Evolutionary conservation across 2,113 vertebrate genomes (phyloP), one percentile per base, ranked within the genome.

Genomic region (crab-eating macaque (Macaca fascicularis)): DNA sequence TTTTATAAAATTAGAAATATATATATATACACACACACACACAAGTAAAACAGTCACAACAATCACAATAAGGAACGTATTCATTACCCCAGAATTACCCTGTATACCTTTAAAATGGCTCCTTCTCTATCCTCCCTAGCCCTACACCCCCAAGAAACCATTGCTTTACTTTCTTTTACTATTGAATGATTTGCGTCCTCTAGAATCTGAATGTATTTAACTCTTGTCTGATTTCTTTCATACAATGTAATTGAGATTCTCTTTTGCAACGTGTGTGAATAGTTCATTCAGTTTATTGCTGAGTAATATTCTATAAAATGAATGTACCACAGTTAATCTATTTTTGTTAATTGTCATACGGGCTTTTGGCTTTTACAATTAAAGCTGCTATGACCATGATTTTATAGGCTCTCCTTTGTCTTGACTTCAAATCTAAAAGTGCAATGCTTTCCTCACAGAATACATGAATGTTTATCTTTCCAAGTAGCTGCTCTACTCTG

Each of bases 11-110:
- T 80, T 70, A 38, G 55, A 81, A 76, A 81, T 50, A 48, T 2
- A 0, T 16, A 7, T 43, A 55, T 2, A 0, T 7, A 43, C 6
- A 43, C 43, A 43, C 43, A 45, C 1, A 7, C 38, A 17, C 17
- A 27, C 12, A 30, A 17, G 16, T 9, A 27, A 80, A 72, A 13
- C 38, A n/a, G 3, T n/a, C 17, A 40, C 11, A 6, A 3, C 14
- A 14, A 13, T 59, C 87, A 72, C 5, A 38, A 14, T 13, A 19
- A 43, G 4, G 5, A n/a, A 8, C 88, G 17, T 8, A 6, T 19
- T 8, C 5, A 3, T 61, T 32, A 14, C 8, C 13, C 1, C 3
- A 23, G 5, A 43, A 14, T 5, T 8, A 48, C 1, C 50, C 32
- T 38, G 5, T 5, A 11, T 8, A 4, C 64, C 9, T 43, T 61